phyloP scores from a whole-genome alignment of 2,888 invertebrate genomes.

The Hypselothyrea guttata region DNA sequence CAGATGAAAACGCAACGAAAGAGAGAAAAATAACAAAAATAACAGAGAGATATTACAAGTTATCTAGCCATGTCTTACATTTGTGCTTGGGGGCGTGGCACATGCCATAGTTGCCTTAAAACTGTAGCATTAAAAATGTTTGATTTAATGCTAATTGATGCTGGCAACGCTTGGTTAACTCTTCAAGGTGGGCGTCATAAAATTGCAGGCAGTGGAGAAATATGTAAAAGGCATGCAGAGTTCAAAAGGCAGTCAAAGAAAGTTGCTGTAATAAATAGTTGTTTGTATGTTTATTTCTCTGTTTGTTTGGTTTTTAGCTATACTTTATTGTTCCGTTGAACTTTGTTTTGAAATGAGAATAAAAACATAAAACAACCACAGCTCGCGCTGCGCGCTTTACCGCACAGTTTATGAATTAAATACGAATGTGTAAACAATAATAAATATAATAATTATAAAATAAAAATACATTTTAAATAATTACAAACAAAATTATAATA shows the following conservation, averaged over 20 bases:
- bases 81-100: slow-evolving; percentile 35
- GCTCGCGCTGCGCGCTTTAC: no score
- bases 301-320: no score
- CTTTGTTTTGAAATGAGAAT: no score
- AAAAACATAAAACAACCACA: no score
- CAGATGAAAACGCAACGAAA: not conserved
- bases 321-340: not conserved
- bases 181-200: slow-evolving; percentile 46
- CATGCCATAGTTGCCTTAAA: slow-evolving; percentile 21
- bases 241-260: slow-evolving; percentile 38
- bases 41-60: slow-evolving; percentile 39
- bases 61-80: slow-evolving; percentile 40
- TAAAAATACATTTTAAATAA: no score
- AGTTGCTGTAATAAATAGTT: slow-evolving; percentile 45
- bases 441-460: no score
- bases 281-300: slow-evolving; percentile 2
- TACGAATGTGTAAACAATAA: no score
- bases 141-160: slow-evolving; percentile 76
- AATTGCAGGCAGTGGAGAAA: slow-evolving; percentile 9
- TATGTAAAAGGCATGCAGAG: no score
- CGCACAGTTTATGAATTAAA: no score
- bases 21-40: not conserved
- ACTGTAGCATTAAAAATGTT: slow-evolving; percentile 45
- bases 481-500: no score
- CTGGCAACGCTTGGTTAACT: slow-evolving; percentile 31